phyloP scores from a whole-genome alignment of 2,113 vertebrate species.

The Nerophis lumbriciformis region DNA sequence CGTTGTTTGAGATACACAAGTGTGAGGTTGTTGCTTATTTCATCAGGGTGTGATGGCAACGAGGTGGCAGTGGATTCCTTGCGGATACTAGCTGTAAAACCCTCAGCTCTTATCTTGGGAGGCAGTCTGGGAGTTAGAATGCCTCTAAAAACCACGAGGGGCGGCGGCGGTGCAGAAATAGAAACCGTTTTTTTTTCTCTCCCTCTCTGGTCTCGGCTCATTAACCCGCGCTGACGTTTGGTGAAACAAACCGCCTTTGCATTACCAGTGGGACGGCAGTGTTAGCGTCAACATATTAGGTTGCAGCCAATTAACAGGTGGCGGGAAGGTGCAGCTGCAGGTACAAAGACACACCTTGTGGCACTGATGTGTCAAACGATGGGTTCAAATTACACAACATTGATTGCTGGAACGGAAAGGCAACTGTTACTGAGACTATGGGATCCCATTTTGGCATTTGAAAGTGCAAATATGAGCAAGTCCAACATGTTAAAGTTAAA shows the following conservation, averaged over 20 bases:
- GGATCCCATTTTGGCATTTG: too few species aligned
- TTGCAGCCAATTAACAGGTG: conserved; percentile 33
- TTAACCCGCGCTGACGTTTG: conserved; percentile 57
- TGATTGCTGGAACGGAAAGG: too few species aligned
- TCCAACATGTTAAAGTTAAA: too few species aligned
- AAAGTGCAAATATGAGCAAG: too few species aligned
- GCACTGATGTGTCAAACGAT: not conserved
- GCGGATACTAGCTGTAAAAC: conserved; percentile 40
- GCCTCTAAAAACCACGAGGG: conserved; percentile 30
- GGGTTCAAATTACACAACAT: too few species aligned
- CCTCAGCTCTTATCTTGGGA: conserved; percentile 36
- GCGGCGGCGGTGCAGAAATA: conserved; percentile 53
- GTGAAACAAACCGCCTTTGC: conserved; percentile 26
- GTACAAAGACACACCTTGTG: conserved; percentile 49
- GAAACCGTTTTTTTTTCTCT: conserved; percentile 56
- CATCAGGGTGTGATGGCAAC: conserved; percentile 46
- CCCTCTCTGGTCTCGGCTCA: conserved; percentile 58
- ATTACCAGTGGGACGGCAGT: conserved; percentile 42
- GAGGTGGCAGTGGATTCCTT: conserved; percentile 51
- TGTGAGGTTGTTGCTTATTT: conserved; percentile 54
- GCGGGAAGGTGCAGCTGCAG: conserved; percentile 22
- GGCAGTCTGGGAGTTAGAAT: conserved; percentile 41
- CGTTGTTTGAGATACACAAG: conserved; percentile 65
- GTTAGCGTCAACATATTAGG: conserved; percentile 26
- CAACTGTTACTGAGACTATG: too few species aligned